A percentile compares a stretch with the other conserved stretches of the same genome.
phyloP scores from a whole-genome alignment of 2,797 vertebrate genomes.

The Sebastes trivittatus region DNA sequence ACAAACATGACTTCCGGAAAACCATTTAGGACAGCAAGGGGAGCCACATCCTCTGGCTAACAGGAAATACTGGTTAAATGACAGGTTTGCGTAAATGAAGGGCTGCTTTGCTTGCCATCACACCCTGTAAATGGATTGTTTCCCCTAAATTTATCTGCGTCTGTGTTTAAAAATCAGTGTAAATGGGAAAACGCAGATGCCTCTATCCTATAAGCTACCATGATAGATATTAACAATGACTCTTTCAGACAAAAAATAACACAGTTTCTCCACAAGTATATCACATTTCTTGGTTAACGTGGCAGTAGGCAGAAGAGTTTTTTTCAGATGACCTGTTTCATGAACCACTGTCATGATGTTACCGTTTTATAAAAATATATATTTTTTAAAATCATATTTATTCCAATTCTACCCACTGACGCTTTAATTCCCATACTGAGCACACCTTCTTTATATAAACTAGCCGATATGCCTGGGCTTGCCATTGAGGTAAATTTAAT shows the following conservation, averaged over 20 bases:
- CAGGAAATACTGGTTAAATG: conserved; percentile 78
- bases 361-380: no score
- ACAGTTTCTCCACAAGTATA: background rate
- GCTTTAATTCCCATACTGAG: background rate
- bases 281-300: background rate
- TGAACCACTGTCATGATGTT: no score
- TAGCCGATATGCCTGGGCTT: conserved; percentile 27
- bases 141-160: conserved; percentile 34
- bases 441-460: conserved; percentile 31
- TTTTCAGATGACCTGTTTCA: no score
- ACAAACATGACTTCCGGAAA: conserved; percentile 63
- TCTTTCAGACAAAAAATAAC: background rate
- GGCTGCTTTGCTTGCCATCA: conserved; percentile 48
- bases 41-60: conserved; percentile 74
- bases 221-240: background rate
- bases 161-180: conserved; percentile 18
- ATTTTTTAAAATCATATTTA: no score
- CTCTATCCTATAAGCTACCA: background rate
- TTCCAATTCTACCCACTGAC: no score
- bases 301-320: no score
- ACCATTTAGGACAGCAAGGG: conserved; percentile 55
- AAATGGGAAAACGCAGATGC: conserved; percentile 22
- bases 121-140: conserved; percentile 55
- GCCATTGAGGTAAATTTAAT: conserved; percentile 28
- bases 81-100: conserved; percentile 70